Base-by-base conservation (phyloP, 2,888 invertebrate species). In the Cyclophora punctaria region DNA sequence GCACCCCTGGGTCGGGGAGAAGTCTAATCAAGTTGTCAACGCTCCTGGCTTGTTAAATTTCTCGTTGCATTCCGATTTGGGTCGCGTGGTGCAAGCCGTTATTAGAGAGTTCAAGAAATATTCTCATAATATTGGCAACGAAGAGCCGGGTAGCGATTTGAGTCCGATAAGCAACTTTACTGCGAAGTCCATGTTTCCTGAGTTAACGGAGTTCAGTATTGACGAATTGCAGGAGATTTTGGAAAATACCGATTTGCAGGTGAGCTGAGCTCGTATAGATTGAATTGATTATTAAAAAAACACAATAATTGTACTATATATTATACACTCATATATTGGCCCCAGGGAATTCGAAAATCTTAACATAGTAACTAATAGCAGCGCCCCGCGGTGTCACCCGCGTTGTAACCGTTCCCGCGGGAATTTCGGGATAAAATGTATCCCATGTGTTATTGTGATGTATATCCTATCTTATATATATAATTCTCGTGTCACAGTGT, bases 1-100 rank as follows among this genome's bases (percentile, higher is more conserved):
- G 5, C 95, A 95, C 78, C 91, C 91, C 0, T 95, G 95, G 95
- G 90, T 95, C 1, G 91, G 91, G 44, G 80, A 88, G 5, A 91
- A 92, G 55, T 89, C 90, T 0, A 93, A 93, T 50, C 92, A 93
- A 81, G 90, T 95, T 37, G 87, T 91, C 7, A 90, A 91, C 34
- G 95, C 95, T 20, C 95, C 95, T 1, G 95, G 95, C 3, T 75
- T 95, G 41, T 66, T 95, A 43, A 95, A 94, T 90, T 95, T 92
- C 68, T 93, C 94, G 20, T 83, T 92, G 44, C 94, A 95, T 79
- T 95, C 95, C 0, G 95, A 95, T 79, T 87, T 95, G 58, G 94
- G 94, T 0, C 90, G 95, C 51, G 92, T 95, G 3, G 95, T 95
- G 0, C 95, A 95, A 75, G 95, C 93, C 33, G 93, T 95, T 46